Evolutionary conservation across 2,888 invertebrate genomes (phyloP), one percentile per base, ranked within the genome.

Genomic region (Spilarctia lutea): DNA sequence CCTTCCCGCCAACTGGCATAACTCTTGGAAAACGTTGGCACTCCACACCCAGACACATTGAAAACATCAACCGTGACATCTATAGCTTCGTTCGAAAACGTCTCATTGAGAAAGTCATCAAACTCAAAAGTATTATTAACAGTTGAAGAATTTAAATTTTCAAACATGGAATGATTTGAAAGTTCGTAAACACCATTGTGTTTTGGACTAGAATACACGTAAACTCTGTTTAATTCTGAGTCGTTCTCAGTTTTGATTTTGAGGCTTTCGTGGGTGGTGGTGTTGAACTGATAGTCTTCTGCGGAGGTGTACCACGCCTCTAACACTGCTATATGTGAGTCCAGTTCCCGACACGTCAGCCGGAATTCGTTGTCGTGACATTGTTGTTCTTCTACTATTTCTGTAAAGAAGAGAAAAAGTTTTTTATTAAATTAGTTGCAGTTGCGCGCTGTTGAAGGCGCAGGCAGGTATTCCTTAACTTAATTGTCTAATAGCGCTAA

Each of bases 371-470:
- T 96, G 86, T 96, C 96, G 90, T 96, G 95, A 87, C 97, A 97
- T 86, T 96, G 96, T 86, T 96, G 96, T 86, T 96, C 96, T 89
- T 96, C 96, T 75, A 97, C 97, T 83, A 97, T 96, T 96, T 97
- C 97, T 97, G 96, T 11, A 96, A 96, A 87, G 87, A 91, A 77
- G 6, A 45, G 63, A 60, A 63, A 30, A 30, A 6, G 8, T 6
- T 30, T 63, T n/a, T n/a, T 8, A n/a, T 18, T 16, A 30, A 63
- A 30, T 30, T 30, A 27, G 27, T 60, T 3, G 60, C 27, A 24
- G n/a, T 11, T 56, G 24, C n/a, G 7, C n/a, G 52, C n/a, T 11
- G 10, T 56, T 63, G 30, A 18, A 18, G 13, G 63, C 30, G 30
- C 7, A 18, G 30, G 63, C 18, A 30, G 2, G 1, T 63, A 30